These are phyloP conservation scores for Euphonia xanthogaster DNA, from an alignment of 2,797 vertebrate species.

Conservation along the genomic window DNA sequence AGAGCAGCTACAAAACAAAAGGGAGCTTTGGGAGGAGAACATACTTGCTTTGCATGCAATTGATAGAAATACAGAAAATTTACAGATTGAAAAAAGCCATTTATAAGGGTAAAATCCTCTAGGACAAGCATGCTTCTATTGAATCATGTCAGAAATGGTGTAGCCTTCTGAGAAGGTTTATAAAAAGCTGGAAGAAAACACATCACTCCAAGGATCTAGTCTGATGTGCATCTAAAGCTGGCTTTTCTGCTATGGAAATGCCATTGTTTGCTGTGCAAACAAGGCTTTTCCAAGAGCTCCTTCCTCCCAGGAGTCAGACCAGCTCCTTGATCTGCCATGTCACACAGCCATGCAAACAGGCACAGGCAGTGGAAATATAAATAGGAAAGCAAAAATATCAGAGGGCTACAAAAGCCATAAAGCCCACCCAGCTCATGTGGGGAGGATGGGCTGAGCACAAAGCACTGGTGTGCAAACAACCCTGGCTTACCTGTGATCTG, in stretches of 20 bases:
- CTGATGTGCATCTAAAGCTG: background rate
- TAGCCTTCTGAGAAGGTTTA: background rate
- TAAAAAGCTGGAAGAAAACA: background rate
- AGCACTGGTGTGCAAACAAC: background rate
- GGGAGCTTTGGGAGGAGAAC: background rate
- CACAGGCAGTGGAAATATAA: background rate
- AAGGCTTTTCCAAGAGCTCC: background rate
- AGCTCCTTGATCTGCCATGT: background rate
- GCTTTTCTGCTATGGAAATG: background rate
- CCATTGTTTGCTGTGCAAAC: background rate
- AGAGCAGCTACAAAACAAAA: background rate
- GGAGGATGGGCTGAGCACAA: background rate
- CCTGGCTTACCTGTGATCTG: background rate
- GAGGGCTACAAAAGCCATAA: background rate
- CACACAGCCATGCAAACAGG: background rate
- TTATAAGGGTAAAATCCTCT: background rate
- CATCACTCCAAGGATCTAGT: background rate
- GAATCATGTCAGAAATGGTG: background rate
- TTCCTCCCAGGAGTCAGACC: background rate
- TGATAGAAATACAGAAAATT: background rate
- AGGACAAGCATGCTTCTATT: background rate
- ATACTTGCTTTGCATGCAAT: background rate
- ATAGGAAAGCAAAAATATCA: background rate
- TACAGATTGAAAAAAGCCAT: background rate
- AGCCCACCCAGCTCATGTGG: fast-evolving